Percentiles rank a stretch among this genome's conserved stretches.
Evolutionary conservation across 2,113 vertebrate species (phyloP).

Genomic region (Ia io): DNA sequence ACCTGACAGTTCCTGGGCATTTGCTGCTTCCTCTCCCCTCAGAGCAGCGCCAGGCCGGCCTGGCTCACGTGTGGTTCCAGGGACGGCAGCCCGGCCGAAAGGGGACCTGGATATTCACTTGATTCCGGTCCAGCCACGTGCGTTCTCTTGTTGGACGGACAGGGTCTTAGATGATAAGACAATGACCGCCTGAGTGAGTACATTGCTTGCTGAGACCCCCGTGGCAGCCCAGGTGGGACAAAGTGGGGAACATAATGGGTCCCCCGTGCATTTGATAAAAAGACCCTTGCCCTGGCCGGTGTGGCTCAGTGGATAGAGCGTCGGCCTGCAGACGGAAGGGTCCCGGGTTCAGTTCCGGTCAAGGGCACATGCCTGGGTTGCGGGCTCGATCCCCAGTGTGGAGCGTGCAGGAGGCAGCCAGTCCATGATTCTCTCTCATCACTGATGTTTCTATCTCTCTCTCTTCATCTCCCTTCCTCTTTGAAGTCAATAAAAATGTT

Average conservation of each 20-base stretch:
- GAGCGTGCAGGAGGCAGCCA: too few relatives aligned
- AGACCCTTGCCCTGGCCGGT: too few relatives aligned
- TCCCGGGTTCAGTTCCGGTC: too few relatives aligned
- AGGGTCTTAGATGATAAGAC: too few relatives aligned
- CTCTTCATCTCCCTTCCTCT: too few relatives aligned
- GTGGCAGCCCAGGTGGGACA: accelerated
- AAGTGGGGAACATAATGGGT: not conserved
- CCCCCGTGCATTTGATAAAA: not conserved
- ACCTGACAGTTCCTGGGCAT: not conserved
- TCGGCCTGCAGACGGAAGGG: too few relatives aligned
- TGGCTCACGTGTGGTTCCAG: not conserved
- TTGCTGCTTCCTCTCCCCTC: not conserved
- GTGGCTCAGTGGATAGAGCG: too few relatives aligned
- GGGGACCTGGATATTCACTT: not conserved
- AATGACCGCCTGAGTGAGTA: not conserved
- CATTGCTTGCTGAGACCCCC: not conserved
- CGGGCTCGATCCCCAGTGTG: too few relatives aligned
- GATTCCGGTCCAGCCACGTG: not conserved
- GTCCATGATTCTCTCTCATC: too few relatives aligned
- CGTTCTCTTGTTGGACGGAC: not conserved
- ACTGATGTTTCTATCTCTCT: too few relatives aligned
- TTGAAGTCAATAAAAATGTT: too few relatives aligned
- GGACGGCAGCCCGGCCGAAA: not conserved
- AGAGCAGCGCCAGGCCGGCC: not conserved
- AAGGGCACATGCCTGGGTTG: too few relatives aligned